Conservation (phyloP, 1,140 invertebrate species). For the Onthophagus taurus region DNA sequence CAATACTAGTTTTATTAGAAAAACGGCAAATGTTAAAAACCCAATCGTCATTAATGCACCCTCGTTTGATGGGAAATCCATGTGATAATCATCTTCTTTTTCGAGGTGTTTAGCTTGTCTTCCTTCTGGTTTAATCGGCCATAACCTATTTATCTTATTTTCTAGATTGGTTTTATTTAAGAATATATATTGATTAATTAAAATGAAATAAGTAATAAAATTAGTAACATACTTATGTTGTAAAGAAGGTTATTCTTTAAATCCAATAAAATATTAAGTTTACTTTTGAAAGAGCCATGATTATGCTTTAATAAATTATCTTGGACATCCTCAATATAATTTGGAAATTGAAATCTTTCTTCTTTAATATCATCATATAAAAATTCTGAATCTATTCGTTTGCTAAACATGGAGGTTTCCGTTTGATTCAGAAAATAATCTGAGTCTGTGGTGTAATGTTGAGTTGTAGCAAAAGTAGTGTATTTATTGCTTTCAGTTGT, state of each 20-base stretch:
- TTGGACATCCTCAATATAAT: constrained; percentile 43
- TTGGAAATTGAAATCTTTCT: too few relatives aligned
- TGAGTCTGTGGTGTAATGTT: too few relatives aligned
- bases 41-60: constrained; percentile 69
- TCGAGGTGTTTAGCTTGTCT: constrained; percentile 31
- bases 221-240: constrained; percentile 44
- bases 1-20: constrained; percentile 70
- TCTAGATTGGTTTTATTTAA: too few relatives aligned
- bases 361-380: too few relatives aligned
- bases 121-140: constrained; percentile 27
- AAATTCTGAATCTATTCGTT: too few relatives aligned
- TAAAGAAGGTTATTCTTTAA: constrained; percentile 45
- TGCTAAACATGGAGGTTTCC: too few relatives aligned
- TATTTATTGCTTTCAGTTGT: too few relatives aligned
- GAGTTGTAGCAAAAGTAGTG: too few relatives aligned
- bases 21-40: constrained; percentile 74
- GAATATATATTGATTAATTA: constrained; percentile 13
- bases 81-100: constrained; percentile 39
- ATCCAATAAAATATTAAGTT: constrained; percentile 45
- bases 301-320: constrained; percentile 44
- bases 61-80: constrained; percentile 71
- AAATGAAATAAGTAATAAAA: constrained; percentile 9
- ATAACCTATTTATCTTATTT: constrained; percentile 27
- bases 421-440: too few relatives aligned
- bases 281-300: constrained; percentile 42